Conservation (phyloP, 2,888 invertebrate species). For the Patella ulyssiponensis region DNA sequence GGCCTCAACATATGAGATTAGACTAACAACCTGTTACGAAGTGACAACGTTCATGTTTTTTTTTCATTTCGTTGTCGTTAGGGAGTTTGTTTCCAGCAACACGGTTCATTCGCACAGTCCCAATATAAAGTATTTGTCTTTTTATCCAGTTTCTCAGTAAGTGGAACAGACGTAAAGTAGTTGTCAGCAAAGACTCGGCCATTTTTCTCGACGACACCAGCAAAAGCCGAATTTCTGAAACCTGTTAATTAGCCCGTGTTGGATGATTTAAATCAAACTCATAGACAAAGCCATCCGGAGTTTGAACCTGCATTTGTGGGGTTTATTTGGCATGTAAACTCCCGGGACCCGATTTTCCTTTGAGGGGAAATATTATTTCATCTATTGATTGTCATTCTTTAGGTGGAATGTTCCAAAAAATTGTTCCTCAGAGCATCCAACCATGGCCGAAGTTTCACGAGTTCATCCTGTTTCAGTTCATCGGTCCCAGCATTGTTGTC, state of each 20-base stretch:
- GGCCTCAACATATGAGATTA: too few relatives aligned
- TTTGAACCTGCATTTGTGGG: constrained; percentile 32
- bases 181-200: constrained; percentile 32
- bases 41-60: constrained; percentile 37
- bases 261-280: constrained; percentile 32
- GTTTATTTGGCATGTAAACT: constrained; percentile 32
- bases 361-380: constrained; percentile 61
- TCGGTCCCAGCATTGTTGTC: constrained; percentile 25
- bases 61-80: constrained; percentile 41
- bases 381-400: constrained; percentile 57
- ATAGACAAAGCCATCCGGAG: constrained; percentile 29
- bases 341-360: constrained; percentile 34
- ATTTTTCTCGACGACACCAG: constrained; percentile 30
- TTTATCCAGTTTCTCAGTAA: constrained; percentile 26
- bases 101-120: constrained; percentile 30
- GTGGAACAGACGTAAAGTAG: constrained; percentile 25
- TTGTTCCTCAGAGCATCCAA: constrained; percentile 25
- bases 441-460: constrained; percentile 38
- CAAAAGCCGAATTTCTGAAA: neutral
- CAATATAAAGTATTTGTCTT: constrained; percentile 25
- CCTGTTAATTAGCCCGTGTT: neutral
- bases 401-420: constrained; percentile 36
- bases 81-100: constrained; percentile 32
- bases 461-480: constrained; percentile 23
- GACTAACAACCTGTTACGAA: too few relatives aligned